These are phyloP conservation scores for Scaptomyza graminum DNA, from an alignment of 1,140 invertebrate genomes.

Conservation along the genomic window DNA sequence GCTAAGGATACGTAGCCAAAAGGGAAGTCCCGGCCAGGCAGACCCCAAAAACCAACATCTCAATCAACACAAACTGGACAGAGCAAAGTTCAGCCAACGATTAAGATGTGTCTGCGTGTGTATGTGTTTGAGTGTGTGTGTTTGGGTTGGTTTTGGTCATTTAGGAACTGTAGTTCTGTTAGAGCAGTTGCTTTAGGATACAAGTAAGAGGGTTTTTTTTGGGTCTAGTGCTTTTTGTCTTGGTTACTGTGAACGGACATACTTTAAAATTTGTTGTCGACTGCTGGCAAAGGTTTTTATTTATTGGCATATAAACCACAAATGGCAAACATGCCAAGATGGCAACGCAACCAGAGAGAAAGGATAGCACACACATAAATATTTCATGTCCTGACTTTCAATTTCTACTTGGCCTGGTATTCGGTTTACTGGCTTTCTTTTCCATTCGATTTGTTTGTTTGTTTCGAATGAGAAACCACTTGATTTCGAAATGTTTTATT, in stretches of 20 bases:
- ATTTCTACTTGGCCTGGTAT: constrained; percentile 57
- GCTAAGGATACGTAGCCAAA: constrained; percentile 4
- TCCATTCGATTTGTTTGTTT: constrained; percentile 68
- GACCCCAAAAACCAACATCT: constrained; percentile 65
- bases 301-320: constrained; percentile 81
- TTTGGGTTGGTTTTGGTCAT: constrained; percentile 48
- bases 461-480: constrained; percentile 67
- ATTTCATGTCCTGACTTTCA: constrained; percentile 80
- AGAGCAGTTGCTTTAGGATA: background rate
- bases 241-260: constrained; percentile 59
- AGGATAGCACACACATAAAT: constrained; percentile 64
- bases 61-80: constrained; percentile 64
- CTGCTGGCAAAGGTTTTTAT: constrained; percentile 73
- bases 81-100: constrained; percentile 66
- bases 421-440: constrained; percentile 7
- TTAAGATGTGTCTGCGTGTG: constrained; percentile 43
- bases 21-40: background rate
- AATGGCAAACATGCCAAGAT: constrained; percentile 74
- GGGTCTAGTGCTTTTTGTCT: constrained; percentile 15
- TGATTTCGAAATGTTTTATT: constrained; percentile 80
- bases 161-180: constrained; percentile 39
- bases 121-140: background rate
- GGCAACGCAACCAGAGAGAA: constrained; percentile 48
- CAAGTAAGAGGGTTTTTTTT: background rate
- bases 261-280: constrained; percentile 70